Percentiles rank a stretch among this genome's conserved stretches.
phyloP scores from a whole-genome alignment of 2,113 vertebrate species.

The Lepus europaeus region DNA sequence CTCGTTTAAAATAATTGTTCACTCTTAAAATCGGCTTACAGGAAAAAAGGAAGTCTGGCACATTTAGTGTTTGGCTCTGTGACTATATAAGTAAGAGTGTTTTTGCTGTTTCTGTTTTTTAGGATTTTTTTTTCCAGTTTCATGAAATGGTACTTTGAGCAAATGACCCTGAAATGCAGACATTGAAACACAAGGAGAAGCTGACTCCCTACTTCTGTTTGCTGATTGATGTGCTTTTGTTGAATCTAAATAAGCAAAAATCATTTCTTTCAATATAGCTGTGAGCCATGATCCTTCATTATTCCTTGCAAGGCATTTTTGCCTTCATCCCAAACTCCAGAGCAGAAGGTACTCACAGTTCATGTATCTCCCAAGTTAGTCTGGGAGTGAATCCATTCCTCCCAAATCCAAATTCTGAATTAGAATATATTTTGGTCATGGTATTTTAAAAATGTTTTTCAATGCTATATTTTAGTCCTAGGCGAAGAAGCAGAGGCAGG shows the following conservation, averaged over 20 bases:
- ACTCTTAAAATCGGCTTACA: conserved; percentile 2
- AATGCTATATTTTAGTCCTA: background rate
- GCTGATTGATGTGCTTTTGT: conserved; percentile 32
- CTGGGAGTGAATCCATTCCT: background rate
- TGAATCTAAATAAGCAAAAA: conserved; percentile 65
- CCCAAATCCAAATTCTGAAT: background rate
- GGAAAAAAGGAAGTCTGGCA: conserved; percentile 25
- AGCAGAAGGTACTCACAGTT: background rate
- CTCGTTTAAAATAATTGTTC: conserved; percentile 39
- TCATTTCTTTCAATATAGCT: conserved; percentile 70
- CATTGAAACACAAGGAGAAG: conserved; percentile 52
- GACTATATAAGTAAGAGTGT: background rate
- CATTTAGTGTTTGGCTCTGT: background rate
- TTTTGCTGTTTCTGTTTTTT: background rate
- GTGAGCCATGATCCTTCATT: conserved; percentile 44
- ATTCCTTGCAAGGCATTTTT: conserved; percentile 57
- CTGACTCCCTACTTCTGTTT: background rate
- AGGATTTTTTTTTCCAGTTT: background rate
- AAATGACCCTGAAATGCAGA: conserved; percentile 45
- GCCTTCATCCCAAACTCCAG: conserved; percentile 41
- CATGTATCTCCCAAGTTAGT: background rate
- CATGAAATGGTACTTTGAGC: conserved; percentile 43
- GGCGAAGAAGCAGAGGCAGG: background rate
- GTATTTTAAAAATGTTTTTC: background rate
- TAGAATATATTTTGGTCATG: background rate